Evolutionary conservation across 2,113 vertebrate genomes (phyloP).

Genomic region (Pedetes capensis): DNA sequence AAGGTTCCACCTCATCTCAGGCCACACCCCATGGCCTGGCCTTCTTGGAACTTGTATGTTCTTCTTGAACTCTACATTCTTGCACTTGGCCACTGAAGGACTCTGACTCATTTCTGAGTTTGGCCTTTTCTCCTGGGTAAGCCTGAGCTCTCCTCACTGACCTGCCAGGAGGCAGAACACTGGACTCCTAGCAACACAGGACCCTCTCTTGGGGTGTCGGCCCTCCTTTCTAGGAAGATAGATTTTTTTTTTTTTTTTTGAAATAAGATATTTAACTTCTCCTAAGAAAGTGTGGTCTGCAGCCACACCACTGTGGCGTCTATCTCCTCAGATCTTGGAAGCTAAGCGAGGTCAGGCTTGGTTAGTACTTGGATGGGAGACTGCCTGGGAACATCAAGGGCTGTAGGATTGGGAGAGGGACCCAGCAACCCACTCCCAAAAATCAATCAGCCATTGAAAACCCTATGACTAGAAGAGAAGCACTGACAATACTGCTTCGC

Average conservation of each 20-base stretch:
- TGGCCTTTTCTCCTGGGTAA: neutral
- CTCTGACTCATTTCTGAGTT: neutral
- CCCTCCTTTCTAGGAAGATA: neutral
- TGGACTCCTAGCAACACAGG: rapidly evolving
- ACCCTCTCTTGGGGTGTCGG: neutral
- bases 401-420: no score
- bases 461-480: no score
- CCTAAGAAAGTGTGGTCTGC: neutral
- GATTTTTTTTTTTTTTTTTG: neutral
- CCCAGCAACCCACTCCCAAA: no score
- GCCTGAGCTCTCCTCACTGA: neutral
- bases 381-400: no score
- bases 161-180: neutral
- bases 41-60: neutral
- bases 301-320: no score
- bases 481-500: no score
- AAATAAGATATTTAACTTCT: neutral
- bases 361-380: no score
- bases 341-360: no score
- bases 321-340: no score
- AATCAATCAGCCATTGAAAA: no score
- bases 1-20: neutral
- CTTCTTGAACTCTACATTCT: neutral
- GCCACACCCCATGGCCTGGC: neutral
- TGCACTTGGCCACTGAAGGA: neutral